phyloP scores from a whole-genome alignment of 1,140 invertebrate species.

The Lordiphosa stackelbergi region DNA sequence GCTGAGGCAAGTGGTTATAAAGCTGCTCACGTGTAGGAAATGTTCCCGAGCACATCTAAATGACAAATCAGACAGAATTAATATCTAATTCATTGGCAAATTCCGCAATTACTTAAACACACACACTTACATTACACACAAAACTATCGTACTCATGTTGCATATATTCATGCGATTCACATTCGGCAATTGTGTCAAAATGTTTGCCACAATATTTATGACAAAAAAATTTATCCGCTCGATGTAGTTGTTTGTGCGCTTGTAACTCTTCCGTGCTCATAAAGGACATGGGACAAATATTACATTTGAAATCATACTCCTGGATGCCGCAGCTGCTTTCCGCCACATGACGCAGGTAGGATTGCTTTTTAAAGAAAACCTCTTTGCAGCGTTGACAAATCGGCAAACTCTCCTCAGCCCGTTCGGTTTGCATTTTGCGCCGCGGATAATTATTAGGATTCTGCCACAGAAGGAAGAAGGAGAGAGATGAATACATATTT shows the following conservation, averaged over 20 bases:
- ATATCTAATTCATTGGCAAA: neutral
- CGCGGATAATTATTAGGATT: constrained; percentile 59
- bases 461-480: constrained; percentile 9
- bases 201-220: constrained; percentile 74
- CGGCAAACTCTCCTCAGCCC: constrained; percentile 48
- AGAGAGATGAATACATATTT: neutral
- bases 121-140: constrained; percentile 65
- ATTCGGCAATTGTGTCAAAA: constrained; percentile 60
- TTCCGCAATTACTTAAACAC: too few species aligned
- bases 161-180: constrained; percentile 70
- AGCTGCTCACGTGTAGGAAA: constrained; percentile 61
- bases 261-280: constrained; percentile 61
- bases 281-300: constrained; percentile 72
- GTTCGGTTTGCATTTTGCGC: constrained; percentile 62
- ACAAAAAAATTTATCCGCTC: constrained; percentile 64
- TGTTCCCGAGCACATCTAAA: constrained; percentile 60
- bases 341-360: constrained; percentile 61
- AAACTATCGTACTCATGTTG: constrained; percentile 72
- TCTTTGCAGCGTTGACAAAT: constrained; percentile 74
- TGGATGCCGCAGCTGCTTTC: constrained; percentile 63
- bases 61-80: neutral
- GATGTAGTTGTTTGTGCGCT: constrained; percentile 60
- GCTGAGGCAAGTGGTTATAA: constrained; percentile 62
- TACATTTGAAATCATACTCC: constrained; percentile 73
- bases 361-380: constrained; percentile 71